These are phyloP conservation scores for Lepidostoma basale DNA, from an alignment of 1,140 invertebrate genomes.

Conservation along the genomic window DNA sequence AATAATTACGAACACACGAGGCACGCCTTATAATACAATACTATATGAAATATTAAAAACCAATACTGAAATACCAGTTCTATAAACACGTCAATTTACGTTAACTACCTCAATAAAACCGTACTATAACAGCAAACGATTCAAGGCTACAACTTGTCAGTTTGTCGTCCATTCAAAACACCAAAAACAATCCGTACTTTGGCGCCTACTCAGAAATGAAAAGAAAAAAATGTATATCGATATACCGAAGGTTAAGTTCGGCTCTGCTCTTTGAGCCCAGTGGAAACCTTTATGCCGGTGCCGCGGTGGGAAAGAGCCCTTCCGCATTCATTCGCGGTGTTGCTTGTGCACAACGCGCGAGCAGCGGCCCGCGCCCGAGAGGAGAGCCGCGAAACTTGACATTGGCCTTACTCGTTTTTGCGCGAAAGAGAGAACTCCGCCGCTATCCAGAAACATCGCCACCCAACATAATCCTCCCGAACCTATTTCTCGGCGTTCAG, in stretches of 20 bases:
- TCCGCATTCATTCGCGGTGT: conserved; percentile 14
- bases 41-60: too few relatives aligned
- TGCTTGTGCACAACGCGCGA: conserved; percentile 6
- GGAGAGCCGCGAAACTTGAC: conserved; percentile 1
- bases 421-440: neutral
- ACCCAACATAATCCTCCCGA: too few relatives aligned
- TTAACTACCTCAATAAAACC: neutral
- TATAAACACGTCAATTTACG: neutral
- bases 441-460: neutral
- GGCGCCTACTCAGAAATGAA: neutral
- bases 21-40: too few relatives aligned
- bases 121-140: neutral
- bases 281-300: conserved; percentile 7
- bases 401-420: conserved; percentile 21
- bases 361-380: neutral
- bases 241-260: conserved; percentile 4
- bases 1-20: too few relatives aligned
- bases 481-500: too few relatives aligned
- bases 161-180: neutral
- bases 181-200: neutral
- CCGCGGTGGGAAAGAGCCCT: conserved; percentile 11
- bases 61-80: too few relatives aligned
- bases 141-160: neutral
- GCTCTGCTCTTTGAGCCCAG: neutral
- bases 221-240: neutral